Evolutionary conservation across 2,797 vertebrate genomes (phyloP).

Genomic region (Crenuchus spilurus): DNA sequence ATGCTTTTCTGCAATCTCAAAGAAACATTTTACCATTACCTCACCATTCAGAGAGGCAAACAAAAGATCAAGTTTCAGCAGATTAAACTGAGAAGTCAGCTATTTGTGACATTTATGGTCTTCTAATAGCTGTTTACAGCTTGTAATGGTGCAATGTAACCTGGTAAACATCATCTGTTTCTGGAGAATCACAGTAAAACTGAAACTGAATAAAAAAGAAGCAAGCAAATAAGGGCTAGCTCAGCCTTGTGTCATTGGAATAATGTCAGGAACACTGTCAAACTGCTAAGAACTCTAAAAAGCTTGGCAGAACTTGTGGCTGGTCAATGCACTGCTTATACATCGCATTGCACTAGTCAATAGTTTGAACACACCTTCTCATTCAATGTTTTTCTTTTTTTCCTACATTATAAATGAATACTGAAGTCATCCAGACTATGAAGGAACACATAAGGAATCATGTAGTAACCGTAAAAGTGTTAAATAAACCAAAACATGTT

Average conservation of each 20-base stretch:
- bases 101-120: neutral
- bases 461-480: no score
- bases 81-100: conserved; percentile 10
- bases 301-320: neutral
- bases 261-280: no score
- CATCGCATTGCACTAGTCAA: no score
- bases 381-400: no score
- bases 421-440: no score
- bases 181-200: neutral
- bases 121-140: neutral
- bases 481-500: no score
- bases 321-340: no score
- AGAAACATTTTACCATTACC: neutral
- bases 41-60: conserved; percentile 10
- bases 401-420: no score
- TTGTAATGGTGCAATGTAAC: neutral
- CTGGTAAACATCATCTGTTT: neutral
- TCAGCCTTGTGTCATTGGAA: neutral
- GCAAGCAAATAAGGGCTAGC: neutral
- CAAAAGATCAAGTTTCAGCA: conserved; percentile 12
- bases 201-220: neutral
- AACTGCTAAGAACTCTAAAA: neutral
- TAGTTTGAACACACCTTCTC: no score
- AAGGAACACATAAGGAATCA: no score
- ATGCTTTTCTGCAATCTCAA: conserved; percentile 5